These are phyloP conservation scores for Atta colombica DNA, from an alignment of 1,140 invertebrate genomes.

Conservation along the genomic window DNA sequence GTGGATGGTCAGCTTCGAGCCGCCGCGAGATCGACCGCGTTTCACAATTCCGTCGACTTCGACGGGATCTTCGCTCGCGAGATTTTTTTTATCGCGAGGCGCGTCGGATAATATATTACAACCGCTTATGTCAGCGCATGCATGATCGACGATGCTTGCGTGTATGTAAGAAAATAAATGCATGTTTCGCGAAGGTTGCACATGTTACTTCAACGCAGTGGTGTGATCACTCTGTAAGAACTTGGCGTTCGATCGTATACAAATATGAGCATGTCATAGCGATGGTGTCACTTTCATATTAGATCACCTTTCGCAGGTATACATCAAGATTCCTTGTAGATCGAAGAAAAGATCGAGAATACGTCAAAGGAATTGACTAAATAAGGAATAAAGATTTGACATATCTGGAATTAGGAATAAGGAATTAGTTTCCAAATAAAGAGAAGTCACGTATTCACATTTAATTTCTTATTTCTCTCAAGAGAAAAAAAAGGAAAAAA, in stretches of 20 bases:
- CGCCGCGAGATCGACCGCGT: neutral
- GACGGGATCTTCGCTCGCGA: no score
- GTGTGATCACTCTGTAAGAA: neutral
- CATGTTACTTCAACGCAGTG: neutral
- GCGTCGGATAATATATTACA: no score
- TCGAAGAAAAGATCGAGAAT: neutral
- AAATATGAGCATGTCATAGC: neutral
- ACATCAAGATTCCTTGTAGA: no score
- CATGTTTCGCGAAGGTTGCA: neutral
- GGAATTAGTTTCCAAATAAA: neutral
- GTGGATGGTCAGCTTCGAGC: no score
- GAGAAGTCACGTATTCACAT: neutral
- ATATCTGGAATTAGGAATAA: neutral
- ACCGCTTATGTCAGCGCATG: neutral
- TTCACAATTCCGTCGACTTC: neutral
- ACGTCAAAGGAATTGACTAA: neutral
- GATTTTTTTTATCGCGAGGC: neutral
- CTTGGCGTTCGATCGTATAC: neutral
- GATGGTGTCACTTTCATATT: conserved; percentile 1
- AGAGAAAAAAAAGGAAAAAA: no score
- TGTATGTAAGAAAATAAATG: neutral
- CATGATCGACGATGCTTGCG: neutral
- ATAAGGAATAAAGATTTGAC: neutral
- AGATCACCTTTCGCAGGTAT: neutral
- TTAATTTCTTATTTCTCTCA: neutral